phyloP scores from a whole-genome alignment of 2,113 vertebrate species.

The Rana temporaria region DNA sequence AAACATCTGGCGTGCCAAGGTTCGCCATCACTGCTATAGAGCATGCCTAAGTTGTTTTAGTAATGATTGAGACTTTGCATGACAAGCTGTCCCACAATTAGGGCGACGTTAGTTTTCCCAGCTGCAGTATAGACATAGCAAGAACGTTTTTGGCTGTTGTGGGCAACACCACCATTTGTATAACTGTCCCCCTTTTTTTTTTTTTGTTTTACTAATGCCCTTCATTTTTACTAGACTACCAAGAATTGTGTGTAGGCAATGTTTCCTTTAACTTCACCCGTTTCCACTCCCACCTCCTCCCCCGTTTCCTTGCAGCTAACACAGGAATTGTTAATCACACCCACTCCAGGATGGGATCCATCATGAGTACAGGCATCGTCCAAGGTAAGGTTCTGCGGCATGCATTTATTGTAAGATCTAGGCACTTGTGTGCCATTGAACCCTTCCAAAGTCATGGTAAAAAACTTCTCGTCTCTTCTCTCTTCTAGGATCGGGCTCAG shows the following conservation, averaged over 20 bases:
- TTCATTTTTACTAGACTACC: not conserved
- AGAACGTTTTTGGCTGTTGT: too few relatives aligned
- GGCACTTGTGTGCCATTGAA: not conserved
- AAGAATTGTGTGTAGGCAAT: not conserved
- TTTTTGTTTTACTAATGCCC: too few relatives aligned
- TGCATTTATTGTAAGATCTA: not conserved
- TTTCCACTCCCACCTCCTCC: conserved; percentile 25
- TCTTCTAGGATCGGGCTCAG: conserved; percentile 75
- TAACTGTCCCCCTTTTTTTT: too few relatives aligned
- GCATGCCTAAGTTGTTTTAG: too few relatives aligned
- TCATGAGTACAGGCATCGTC: conserved; percentile 96
- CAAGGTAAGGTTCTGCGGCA: conserved; percentile 76
- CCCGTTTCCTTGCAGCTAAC: conserved; percentile 80
- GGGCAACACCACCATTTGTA: too few relatives aligned
- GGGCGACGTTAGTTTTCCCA: too few relatives aligned
- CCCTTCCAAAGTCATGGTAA: not conserved
- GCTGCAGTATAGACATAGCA: too few relatives aligned
- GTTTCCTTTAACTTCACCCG: conserved; percentile 22
- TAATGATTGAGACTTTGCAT: too few relatives aligned
- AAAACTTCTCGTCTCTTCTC: not conserved
- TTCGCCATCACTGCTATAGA: too few relatives aligned
- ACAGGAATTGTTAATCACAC: conserved; percentile 95
- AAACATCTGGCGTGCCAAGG: too few relatives aligned
- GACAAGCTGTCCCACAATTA: too few relatives aligned
- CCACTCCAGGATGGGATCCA: conserved; percentile 95